Evolutionary conservation across 2,797 vertebrate genomes (phyloP).

Genomic region (Peromyscus nudipes): DNA sequence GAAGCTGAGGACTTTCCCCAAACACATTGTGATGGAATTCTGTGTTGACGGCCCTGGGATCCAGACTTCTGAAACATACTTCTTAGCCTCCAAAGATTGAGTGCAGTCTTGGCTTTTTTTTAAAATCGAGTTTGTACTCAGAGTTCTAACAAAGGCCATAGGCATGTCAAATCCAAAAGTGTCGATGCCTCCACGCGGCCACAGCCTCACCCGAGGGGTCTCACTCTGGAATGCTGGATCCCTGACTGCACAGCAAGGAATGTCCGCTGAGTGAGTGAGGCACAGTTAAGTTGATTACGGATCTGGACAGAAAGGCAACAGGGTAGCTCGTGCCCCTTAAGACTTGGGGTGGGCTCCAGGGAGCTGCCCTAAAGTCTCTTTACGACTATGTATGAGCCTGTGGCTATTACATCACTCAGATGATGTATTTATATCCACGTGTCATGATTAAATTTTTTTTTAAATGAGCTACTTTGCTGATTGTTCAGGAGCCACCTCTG

Average conservation of each 20-base stretch:
- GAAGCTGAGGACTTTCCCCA: background rate
- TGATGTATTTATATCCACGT: background rate
- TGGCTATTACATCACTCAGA: background rate
- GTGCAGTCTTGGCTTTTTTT: background rate
- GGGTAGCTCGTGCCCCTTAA: background rate
- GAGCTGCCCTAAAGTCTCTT: too few species aligned
- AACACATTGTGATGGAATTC: background rate
- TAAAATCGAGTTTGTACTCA: background rate
- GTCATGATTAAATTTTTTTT: background rate
- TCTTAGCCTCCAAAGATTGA: conserved; percentile 4
- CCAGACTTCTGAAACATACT: background rate
- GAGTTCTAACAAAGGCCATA: background rate
- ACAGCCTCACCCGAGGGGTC: background rate
- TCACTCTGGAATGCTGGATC: background rate
- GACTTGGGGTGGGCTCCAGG: background rate
- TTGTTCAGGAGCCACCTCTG: background rate
- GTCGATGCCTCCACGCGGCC: background rate
- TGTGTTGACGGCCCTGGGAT: background rate
- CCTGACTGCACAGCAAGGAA: background rate
- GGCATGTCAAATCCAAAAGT: background rate
- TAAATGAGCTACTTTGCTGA: background rate
- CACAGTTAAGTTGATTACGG: background rate
- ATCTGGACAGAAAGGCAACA: background rate
- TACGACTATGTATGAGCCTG: background rate
- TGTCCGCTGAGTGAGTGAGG: background rate